These are phyloP conservation scores for Spatula versicolor DNA, from an alignment of 2,797 vertebrate genomes.

Conservation along the genomic window DNA sequence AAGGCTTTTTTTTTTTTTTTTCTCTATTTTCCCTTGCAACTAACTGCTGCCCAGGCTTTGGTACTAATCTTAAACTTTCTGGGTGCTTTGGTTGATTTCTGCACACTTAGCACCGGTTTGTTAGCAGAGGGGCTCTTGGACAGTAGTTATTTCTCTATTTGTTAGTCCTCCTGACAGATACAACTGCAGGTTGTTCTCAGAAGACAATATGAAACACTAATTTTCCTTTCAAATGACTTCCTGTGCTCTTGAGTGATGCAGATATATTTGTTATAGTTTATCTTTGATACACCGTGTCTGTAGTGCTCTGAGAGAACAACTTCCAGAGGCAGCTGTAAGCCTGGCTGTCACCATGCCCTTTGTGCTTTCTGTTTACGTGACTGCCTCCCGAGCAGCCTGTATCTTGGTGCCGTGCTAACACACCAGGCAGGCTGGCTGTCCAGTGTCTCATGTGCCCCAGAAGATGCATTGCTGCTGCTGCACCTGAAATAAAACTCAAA, in stretches of 20 bases:
- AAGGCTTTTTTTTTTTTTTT: background rate
- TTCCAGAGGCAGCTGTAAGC: background rate
- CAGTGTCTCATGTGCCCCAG: background rate
- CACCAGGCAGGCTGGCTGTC: background rate
- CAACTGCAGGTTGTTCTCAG: background rate
- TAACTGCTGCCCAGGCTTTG: background rate
- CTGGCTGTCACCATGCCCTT: background rate
- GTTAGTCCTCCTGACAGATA: background rate
- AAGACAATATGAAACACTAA: background rate
- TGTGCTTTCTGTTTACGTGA: background rate
- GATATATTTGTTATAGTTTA: background rate
- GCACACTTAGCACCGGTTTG: background rate
- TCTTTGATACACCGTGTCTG: background rate
- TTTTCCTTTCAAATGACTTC: constrained; percentile 19
- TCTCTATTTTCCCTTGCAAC: background rate
- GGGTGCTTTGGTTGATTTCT: background rate
- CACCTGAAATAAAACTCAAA: background rate
- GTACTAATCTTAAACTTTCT: background rate
- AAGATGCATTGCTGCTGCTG: background rate
- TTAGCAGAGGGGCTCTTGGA: background rate
- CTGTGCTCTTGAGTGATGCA: background rate
- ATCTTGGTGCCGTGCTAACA: background rate
- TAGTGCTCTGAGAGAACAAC: background rate
- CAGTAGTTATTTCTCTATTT: background rate
- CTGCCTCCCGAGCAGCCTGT: background rate